Percentiles rank a stretch among this genome's conserved stretches.
Conservation (phyloP, 2,888 invertebrate species). For the Hemicrepidius hirtus region DNA sequence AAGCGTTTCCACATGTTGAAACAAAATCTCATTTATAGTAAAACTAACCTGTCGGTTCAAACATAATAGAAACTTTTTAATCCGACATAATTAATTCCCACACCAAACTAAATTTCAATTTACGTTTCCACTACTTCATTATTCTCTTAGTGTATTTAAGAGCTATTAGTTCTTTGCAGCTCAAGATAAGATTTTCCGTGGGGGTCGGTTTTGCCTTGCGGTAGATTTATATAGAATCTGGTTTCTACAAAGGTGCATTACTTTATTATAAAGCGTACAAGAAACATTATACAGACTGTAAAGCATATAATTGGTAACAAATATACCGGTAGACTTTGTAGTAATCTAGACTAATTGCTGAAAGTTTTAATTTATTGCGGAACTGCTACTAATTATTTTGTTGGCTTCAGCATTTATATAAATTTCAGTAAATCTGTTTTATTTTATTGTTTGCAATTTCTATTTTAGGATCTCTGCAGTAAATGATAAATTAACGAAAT, state of each 20-base stretch:
- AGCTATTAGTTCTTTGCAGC: not conserved
- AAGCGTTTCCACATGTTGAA: too few species aligned
- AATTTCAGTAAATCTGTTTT: conserved; percentile 30
- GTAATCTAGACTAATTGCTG: conserved; percentile 45
- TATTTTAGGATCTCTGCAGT: not conserved
- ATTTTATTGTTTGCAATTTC: conserved; percentile 4
- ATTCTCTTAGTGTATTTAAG: not conserved
- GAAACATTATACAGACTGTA: conserved; percentile 28
- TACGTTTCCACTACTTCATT: conserved; percentile 15
- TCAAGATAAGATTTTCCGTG: not conserved
- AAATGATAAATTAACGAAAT: not conserved
- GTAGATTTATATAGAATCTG: not conserved
- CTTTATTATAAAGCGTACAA: not conserved
- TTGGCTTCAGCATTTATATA: conserved; percentile 36
- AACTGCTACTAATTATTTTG: conserved; percentile 41
- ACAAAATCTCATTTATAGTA: not conserved
- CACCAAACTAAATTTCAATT: conserved; percentile 20
- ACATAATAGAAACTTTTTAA: conserved; percentile 1
- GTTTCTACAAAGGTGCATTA: not conserved
- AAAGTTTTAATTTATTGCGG: conserved; percentile 46
- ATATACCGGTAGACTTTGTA: conserved; percentile 37
- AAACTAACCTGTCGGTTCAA: not conserved
- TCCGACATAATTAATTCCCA: conserved; percentile 4
- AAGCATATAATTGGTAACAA: conserved; percentile 40
- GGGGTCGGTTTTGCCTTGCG: not conserved